Evolutionary conservation across 2,888 invertebrate genomes (phyloP).

Genomic region (Thecocarcelia acutangulata): DNA sequence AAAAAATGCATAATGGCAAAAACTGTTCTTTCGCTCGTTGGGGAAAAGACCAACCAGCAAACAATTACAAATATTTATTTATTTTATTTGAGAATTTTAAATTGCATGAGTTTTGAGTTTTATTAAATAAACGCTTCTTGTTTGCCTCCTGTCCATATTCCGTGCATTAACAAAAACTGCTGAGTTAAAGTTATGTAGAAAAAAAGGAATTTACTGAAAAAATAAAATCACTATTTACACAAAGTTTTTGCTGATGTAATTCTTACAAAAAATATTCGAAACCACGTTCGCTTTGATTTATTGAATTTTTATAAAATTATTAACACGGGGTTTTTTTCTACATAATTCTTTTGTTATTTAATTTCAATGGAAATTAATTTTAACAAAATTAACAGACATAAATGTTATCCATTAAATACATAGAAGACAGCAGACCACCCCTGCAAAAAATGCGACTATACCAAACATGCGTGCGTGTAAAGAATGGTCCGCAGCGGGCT

Average conservation of each 20-base stretch:
- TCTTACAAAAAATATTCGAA: background rate
- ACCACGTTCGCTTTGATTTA: slow-evolving; percentile 35
- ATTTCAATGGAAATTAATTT: slow-evolving; percentile 6
- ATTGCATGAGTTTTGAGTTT: slow-evolving; percentile 53
- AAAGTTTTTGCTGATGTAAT: background rate
- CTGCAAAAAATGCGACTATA: too few relatives aligned
- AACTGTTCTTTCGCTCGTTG: background rate
- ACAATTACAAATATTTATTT: slow-evolving; percentile 19
- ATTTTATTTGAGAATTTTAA: slow-evolving; percentile 55
- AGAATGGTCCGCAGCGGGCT: too few relatives aligned
- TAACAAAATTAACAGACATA: background rate
- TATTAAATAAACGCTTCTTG: slow-evolving; percentile 32
- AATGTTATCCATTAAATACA: too few relatives aligned
- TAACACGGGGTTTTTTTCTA: slow-evolving; percentile 13
- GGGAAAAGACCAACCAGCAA: slow-evolving; percentile 8
- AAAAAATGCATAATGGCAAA: background rate
- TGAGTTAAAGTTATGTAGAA: background rate
- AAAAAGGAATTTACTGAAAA: background rate
- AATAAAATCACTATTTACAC: slow-evolving; percentile 9
- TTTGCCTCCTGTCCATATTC: slow-evolving; percentile 20
- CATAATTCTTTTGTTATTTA: background rate
- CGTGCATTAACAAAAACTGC: background rate
- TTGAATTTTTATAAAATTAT: slow-evolving; percentile 33
- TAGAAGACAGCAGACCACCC: too few relatives aligned
- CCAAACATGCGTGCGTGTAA: too few relatives aligned